Base-by-base conservation (phyloP, 2,113 vertebrate species). In the Periophthalmodon schlosseri region DNA sequence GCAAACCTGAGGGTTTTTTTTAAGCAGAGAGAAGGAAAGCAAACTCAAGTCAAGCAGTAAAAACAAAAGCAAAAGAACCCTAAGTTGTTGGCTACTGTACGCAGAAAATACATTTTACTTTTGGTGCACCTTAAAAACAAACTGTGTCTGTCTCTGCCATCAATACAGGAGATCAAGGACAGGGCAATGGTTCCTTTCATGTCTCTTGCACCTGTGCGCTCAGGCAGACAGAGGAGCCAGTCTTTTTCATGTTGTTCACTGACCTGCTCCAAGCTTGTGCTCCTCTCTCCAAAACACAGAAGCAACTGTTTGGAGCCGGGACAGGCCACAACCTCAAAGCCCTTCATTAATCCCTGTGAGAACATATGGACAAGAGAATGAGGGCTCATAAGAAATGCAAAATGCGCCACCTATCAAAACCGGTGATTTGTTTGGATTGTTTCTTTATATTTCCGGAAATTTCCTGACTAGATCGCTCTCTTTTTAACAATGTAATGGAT, bases 171-270 rank as follows among this genome's bases (percentile, higher is more conserved):
- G 76, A 60, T 83, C 34, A 82, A 65, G 71, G 63, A 44, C 64
- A 67, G 4, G 34, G 23, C 70, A 74, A 67, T 20, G 2, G 24
- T 39, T 78, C 16, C 80, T 88, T 86, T 89, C 70, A 88, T 87
- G 84, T 87, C 39, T 72, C 54, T 69, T 68, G 69, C 79, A 86
- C 80, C 81, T 86, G 84, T 84, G 74, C 82, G 81, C 69, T 88
- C 82, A 83, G 82, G 33, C 85, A 70, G 60, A 71, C 77, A 65
- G 72, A 83, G 79, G 80, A 73, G 85, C 77, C 81, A 79, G 82
- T 39, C 86, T 73, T 91, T 68, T 86, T 91, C 89, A 91, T 82
- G 87, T 33, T 56, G 87, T 66, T 70, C 84, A 73, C 34, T 71
- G 87, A 85, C 77, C 83, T 82, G 70, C 58, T 77, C 77, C 61